A percentile compares a stretch with the other conserved stretches of the same genome.
Evolutionary conservation across 2,888 invertebrate species (phyloP).

Genomic region (Hydropsyche betteni): DNA sequence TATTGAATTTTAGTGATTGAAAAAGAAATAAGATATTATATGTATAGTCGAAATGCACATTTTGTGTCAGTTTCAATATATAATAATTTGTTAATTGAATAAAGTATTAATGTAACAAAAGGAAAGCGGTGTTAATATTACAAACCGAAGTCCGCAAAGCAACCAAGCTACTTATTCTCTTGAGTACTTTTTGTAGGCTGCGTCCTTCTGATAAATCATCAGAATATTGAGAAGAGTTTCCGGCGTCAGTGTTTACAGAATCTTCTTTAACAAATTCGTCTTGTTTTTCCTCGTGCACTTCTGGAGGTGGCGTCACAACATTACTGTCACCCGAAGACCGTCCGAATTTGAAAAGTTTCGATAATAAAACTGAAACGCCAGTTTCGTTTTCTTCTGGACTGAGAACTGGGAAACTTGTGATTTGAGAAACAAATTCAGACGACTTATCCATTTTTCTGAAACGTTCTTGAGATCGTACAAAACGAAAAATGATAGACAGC

Average conservation of each 20-base stretch:
- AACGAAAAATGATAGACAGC: too few relatives aligned
- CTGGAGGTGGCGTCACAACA: conserved; percentile 65
- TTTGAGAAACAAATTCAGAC: conserved; percentile 56
- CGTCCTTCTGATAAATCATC: conserved; percentile 75
- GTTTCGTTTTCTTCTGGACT: conserved; percentile 79
- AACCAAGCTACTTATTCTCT: conserved; percentile 85
- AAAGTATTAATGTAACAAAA: conserved; percentile 15
- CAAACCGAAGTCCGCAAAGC: conserved; percentile 83
- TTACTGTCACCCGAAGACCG: conserved; percentile 62
- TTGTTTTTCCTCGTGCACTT: conserved; percentile 56
- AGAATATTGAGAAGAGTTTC: conserved; percentile 52
- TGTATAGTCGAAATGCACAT: not conserved
- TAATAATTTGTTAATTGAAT: too few relatives aligned
- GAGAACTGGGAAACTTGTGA: conserved; percentile 68
- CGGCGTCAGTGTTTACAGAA: conserved; percentile 43
- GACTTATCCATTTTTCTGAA: conserved; percentile 43
- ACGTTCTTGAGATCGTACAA: too few relatives aligned
- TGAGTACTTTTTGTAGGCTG: conserved; percentile 85
- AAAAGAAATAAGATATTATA: conserved; percentile 10
- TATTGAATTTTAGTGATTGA: not conserved
- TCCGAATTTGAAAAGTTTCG: conserved; percentile 78
- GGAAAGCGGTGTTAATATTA: conserved; percentile 52
- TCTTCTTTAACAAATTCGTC: conserved; percentile 58
- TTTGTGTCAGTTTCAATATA: not conserved
- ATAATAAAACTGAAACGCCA: conserved; percentile 76